A percentile compares a stretch with the other conserved stretches of the same genome.
Evolutionary conservation across 1,140 invertebrate species (phyloP).

Genomic region (Maniola jurtina): DNA sequence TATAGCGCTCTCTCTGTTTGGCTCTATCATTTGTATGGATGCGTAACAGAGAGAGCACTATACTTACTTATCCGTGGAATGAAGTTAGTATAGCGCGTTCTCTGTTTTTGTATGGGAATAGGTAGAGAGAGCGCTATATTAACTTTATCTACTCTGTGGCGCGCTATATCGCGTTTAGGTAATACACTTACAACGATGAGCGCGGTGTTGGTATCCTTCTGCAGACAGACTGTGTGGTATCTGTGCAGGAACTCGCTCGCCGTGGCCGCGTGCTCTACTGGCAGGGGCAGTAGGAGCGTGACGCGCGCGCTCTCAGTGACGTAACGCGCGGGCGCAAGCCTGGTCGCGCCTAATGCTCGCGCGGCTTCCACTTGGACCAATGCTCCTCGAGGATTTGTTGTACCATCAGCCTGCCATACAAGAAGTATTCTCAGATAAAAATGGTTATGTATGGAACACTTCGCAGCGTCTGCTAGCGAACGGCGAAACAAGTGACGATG

Average conservation of each 20-base stretch:
- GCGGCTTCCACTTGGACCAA: slow-evolving; percentile 57
- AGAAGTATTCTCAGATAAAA: neutral
- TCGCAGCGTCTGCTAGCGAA: too few species aligned
- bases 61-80: too few species aligned
- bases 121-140: too few species aligned
- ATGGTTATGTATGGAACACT: too few species aligned
- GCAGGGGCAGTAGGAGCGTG: slow-evolving; percentile 83
- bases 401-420: neutral
- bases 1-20: too few species aligned
- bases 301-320: slow-evolving; percentile 94
- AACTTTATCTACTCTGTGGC: too few species aligned
- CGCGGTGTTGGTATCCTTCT: slow-evolving; percentile 39
- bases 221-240: slow-evolving; percentile 41
- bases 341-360: slow-evolving; percentile 91
- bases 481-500: too few species aligned
- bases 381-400: slow-evolving; percentile 11
- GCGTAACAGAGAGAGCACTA: too few species aligned
- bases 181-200: slow-evolving; percentile 21
- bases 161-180: neutral
- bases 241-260: slow-evolving; percentile 46
- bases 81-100: too few species aligned
- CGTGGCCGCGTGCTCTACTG: slow-evolving; percentile 28
- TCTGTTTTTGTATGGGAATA: too few species aligned
- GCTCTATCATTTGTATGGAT: too few species aligned
- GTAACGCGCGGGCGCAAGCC: slow-evolving; percentile 90